A percentile compares a stretch with the other conserved stretches of the same genome.
Conservation (phyloP, 2,797 vertebrate species). For the Leuciscus waleckii region DNA sequence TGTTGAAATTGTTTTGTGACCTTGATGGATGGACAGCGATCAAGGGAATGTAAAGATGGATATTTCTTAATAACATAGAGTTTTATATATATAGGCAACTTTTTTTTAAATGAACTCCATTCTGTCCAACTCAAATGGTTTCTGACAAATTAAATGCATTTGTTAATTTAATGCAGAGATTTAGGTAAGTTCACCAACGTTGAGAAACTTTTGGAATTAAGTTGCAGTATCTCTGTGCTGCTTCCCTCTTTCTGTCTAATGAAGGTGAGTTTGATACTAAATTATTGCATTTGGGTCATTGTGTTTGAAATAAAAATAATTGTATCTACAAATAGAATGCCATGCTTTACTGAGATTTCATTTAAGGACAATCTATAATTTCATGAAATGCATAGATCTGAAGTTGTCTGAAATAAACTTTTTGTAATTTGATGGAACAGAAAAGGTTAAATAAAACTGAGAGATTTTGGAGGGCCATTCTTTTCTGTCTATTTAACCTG, state of each 20-base stretch:
- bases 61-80: neutral
- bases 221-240: neutral
- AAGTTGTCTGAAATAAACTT: neutral
- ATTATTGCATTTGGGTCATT: neutral
- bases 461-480: neutral
- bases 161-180: neutral
- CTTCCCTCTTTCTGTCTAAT: neutral
- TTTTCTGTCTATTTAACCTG: neutral
- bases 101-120: neutral
- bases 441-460: neutral
- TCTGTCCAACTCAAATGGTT: too few relatives aligned
- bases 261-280: conserved; percentile 7
- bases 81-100: neutral
- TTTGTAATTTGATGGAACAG: neutral
- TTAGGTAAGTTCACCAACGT: neutral
- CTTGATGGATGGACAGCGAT: neutral
- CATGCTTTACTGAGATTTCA: neutral
- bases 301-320: neutral
- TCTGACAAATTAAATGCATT: too few relatives aligned
- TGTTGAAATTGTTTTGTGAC: neutral
- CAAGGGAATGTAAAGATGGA: neutral
- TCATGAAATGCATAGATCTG: neutral
- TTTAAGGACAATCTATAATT: neutral
- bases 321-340: neutral
- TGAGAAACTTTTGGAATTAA: neutral